Percentiles rank a stretch among this genome's conserved stretches.
phyloP scores from a whole-genome alignment of 2,113 vertebrate species.

The Osmerus eperlanus region DNA sequence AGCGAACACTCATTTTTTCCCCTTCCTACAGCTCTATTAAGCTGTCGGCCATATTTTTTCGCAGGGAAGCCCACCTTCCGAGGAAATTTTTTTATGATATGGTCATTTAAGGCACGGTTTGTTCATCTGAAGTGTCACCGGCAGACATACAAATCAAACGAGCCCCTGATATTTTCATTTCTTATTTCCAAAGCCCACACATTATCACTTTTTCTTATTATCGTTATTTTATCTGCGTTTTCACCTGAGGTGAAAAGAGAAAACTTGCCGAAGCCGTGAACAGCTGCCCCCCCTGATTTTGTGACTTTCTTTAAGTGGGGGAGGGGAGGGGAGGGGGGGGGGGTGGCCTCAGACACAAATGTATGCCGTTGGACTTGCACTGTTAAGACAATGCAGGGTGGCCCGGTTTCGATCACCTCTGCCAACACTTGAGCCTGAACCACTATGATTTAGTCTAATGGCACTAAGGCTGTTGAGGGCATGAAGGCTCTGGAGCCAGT shows the following conservation, averaged over 20 bases:
- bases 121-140: conserved; percentile 52
- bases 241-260: conserved; percentile 42
- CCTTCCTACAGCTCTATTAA: conserved; percentile 45
- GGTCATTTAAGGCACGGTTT: conserved; percentile 59
- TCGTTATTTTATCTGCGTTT: conserved; percentile 58
- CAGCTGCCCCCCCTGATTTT: conserved; percentile 37
- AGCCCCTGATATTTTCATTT: conserved; percentile 54
- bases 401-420: no score
- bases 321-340: background rate
- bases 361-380: no score
- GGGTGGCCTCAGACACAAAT: background rate
- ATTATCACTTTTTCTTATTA: conserved; percentile 51
- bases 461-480: no score
- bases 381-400: no score
- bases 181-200: conserved; percentile 51
- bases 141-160: conserved; percentile 56
- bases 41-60: conserved; percentile 28
- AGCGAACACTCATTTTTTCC: conserved; percentile 10
- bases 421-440: no score
- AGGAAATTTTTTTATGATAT: conserved; percentile 56
- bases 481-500: no score
- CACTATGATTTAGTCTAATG: no score
- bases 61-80: conserved; percentile 35
- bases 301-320: conserved; percentile 45
- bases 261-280: conserved; percentile 41